A percentile compares a stretch with the other conserved stretches of the same genome.
phyloP scores from a whole-genome alignment of 2,888 invertebrate species.

The Tachina lurida region DNA sequence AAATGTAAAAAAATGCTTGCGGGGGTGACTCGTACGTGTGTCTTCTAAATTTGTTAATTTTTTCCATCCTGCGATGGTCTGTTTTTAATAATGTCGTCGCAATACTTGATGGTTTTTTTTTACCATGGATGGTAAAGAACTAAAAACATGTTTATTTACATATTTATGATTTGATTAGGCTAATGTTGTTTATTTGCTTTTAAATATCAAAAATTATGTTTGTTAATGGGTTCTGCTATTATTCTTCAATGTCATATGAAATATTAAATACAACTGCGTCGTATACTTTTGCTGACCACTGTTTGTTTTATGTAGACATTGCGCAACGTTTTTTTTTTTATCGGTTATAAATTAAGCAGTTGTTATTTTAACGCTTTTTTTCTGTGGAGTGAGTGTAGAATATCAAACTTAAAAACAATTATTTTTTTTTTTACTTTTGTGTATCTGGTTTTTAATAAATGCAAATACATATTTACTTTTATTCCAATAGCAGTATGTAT shows the following conservation, averaged over 20 bases:
- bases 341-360: slow-evolving; percentile 40
- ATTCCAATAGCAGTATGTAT: slow-evolving; percentile 1
- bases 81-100: no score
- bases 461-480: slow-evolving; percentile 12
- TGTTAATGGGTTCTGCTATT: background rate
- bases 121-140: no score
- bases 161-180: background rate
- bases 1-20: no score
- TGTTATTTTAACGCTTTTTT: slow-evolving; percentile 23
- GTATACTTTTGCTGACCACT: background rate
- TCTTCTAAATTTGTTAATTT: no score
- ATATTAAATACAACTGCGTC: background rate
- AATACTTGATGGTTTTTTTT: no score
- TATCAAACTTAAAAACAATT: slow-evolving; percentile 29
- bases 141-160: no score
- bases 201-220: no score
- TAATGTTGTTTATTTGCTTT: background rate
- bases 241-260: background rate
- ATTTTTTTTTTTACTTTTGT: slow-evolving; percentile 8
- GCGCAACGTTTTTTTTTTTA: slow-evolving; percentile 37
- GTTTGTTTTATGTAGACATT: slow-evolving; percentile 26
- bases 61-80: no score
- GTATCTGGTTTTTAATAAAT: slow-evolving; percentile 15
- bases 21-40: no score
- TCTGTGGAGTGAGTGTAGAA: slow-evolving; percentile 14